Base-by-base conservation (phyloP, 2,113 vertebrate genomes). In the Oxygymnocypris stewartii region DNA sequence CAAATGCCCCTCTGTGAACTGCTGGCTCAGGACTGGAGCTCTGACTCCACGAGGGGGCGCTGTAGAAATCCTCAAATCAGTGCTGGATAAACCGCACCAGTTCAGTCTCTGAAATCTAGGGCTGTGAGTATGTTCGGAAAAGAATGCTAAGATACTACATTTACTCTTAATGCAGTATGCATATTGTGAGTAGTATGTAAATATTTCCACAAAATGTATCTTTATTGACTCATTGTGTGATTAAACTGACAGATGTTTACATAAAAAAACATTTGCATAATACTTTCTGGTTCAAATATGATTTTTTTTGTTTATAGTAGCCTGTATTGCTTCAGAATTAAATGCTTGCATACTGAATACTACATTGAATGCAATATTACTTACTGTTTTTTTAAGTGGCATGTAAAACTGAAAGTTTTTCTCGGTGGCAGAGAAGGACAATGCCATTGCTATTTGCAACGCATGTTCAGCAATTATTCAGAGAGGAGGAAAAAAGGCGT, bases 1-100 rank as follows among this genome's bases (percentile, higher is more conserved):
- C 88, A 84, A 84, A 92, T 90, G 87, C 40, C 85, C 83, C 84
- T 89, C 86, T 89, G 88, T 86, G 88, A 87, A 85, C 86, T 88
- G 75, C 84, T 89, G 88, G 86, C 84, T 84, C 88, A 79, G 84
- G 79, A 76, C 61, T 78, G 85, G 44, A 63, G 61, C 69, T 4
- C 63, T 35, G 23, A 18, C 44, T 40, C 79, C 54, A 65, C 54
- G 18, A 49, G 79, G 42, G 79, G 84, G 84, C 54, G 25, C 80
- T 40, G 59, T 57, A 31, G 16, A 28, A 42, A 42, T 11, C 37
- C 18, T 20, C 2, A 71, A 25, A 75, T 44, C 40, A 75, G 37
- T 75, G 23, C 73, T 75, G 40, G 40, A 73, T 37, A 23, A 73
- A 40, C 1, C 23, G 18, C 69, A 0, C 69, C 69, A 4, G 1